Evolutionary conservation across 2,797 vertebrate genomes (phyloP).

Genomic region (Typhlichthys subterraneus): DNA sequence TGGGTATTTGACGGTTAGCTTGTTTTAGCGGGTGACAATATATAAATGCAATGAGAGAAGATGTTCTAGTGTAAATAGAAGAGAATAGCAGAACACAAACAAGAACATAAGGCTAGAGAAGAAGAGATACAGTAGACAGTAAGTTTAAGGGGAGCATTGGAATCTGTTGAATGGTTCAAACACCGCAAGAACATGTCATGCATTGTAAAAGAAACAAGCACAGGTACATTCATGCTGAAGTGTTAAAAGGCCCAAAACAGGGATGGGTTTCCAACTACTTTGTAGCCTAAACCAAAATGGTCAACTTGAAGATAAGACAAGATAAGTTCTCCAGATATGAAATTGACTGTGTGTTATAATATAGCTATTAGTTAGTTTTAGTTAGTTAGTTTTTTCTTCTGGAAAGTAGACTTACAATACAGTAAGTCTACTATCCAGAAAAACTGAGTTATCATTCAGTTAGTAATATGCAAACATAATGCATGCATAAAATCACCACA

Average conservation of each 20-base stretch:
- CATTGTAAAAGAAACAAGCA: slow-evolving; percentile 40
- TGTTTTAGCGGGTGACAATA: slow-evolving; percentile 15
- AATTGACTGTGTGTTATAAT: too few relatives aligned
- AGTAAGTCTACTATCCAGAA: background rate
- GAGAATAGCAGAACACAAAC: slow-evolving; percentile 20
- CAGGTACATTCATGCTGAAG: slow-evolving; percentile 50
- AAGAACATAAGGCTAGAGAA: slow-evolving; percentile 20
- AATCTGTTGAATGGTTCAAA: slow-evolving; percentile 27
- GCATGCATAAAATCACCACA: background rate
- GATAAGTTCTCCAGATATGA: background rate
- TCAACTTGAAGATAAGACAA: background rate
- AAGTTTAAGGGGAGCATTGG: background rate
- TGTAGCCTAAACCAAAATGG: background rate
- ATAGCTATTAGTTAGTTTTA: too few relatives aligned
- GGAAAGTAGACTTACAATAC: too few relatives aligned
- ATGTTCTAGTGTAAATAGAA: slow-evolving; percentile 2
- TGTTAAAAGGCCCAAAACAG: slow-evolving; percentile 16
- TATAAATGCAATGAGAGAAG: slow-evolving; percentile 2
- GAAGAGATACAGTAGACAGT: background rate
- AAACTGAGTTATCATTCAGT: background rate
- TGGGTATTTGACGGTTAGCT: slow-evolving; percentile 23
- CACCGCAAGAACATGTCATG: slow-evolving; percentile 36
- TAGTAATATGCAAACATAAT: background rate
- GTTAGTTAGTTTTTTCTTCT: too few relatives aligned
- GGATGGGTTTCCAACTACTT: slow-evolving; percentile 61